Conservation (phyloP, 2,888 invertebrate species). For the Volucella zonaria region DNA sequence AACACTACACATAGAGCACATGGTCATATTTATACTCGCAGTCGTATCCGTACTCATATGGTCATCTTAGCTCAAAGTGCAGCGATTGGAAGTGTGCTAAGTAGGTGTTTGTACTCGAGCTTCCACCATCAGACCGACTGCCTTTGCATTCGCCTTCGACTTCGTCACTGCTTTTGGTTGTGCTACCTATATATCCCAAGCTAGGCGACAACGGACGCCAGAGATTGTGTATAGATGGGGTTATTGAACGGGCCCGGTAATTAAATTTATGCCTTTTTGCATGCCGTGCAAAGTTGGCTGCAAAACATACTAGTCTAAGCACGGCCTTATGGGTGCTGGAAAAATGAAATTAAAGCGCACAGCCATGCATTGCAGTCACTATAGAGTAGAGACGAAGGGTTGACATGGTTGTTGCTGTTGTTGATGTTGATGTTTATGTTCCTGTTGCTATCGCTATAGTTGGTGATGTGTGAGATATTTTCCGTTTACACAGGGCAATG, state of each 20-base stretch:
- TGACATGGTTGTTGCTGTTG: too few relatives aligned
- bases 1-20: conserved; percentile 23
- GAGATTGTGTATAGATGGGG: conserved; percentile 60
- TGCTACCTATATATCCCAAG: conserved; percentile 7
- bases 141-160: conserved; percentile 9
- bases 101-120: conserved; percentile 48
- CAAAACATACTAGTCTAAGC: conserved; percentile 11
- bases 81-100: conserved; percentile 70
- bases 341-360: conserved; percentile 47
- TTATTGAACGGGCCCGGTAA: conserved; percentile 73
- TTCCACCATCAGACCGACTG: conserved; percentile 3
- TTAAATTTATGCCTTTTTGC: conserved; percentile 74
- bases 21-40: neutral
- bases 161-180: conserved; percentile 9
- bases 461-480: conserved; percentile 23
- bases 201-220: conserved; percentile 16
- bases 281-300: conserved; percentile 61
- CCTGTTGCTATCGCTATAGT: neutral
- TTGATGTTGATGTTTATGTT: too few relatives aligned
- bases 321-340: conserved; percentile 19
- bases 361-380: conserved; percentile 38
- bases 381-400: conserved; percentile 8
- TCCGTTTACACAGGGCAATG: conserved; percentile 27
- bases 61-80: neutral
- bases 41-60: too few relatives aligned